phyloP scores from a whole-genome alignment of 2,113 vertebrate species.

The Motacilla alba region DNA sequence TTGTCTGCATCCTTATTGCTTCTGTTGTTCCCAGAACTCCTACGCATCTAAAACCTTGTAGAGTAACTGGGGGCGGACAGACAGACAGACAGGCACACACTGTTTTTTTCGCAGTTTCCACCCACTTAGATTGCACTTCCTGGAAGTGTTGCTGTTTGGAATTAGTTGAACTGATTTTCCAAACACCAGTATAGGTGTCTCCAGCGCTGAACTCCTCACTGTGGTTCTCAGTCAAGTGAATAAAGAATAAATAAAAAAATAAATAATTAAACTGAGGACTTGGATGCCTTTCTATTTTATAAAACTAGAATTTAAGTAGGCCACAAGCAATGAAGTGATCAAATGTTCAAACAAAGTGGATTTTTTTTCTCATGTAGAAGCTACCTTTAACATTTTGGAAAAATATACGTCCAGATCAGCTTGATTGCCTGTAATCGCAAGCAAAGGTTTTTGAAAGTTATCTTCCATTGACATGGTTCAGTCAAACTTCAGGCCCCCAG shows the following conservation, averaged over 20 bases:
- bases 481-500: neutral
- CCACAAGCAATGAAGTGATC: neutral
- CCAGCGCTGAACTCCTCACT: neutral
- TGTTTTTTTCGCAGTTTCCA: neutral
- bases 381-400: neutral
- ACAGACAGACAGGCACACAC: neutral
- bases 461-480: neutral
- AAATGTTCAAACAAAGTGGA: neutral
- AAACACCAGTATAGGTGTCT: neutral
- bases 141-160: neutral
- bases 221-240: neutral
- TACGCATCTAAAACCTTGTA: neutral
- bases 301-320: neutral
- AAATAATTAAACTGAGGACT: neutral
- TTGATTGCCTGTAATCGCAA: neutral
- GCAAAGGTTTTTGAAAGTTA: neutral
- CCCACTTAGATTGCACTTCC: neutral
- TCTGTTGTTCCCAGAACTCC: neutral
- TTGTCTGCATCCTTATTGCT: neutral
- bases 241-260: neutral
- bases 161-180: neutral
- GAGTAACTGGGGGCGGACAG: neutral
- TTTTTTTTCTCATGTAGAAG: neutral
- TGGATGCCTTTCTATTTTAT: neutral
- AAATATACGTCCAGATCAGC: neutral